These are phyloP conservation scores for Gadus macrocephalus DNA, from an alignment of 2,113 vertebrate genomes.

Conservation along the genomic window DNA sequence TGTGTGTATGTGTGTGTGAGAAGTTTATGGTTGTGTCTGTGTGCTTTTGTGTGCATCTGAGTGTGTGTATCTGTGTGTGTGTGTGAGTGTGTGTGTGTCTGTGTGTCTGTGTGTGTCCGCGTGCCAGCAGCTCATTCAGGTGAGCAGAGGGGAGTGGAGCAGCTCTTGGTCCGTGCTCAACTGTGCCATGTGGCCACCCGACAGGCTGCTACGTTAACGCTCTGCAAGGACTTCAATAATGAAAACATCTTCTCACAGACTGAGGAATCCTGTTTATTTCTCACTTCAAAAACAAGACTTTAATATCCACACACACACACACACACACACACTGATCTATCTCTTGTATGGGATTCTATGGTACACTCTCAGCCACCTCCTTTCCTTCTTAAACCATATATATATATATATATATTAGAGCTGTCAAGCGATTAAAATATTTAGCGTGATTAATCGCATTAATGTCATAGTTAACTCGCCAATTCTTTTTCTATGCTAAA, in stretches of 20 bases:
- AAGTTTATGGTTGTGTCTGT: no score
- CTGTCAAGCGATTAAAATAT: no score
- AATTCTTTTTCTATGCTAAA: no score
- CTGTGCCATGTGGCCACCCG: constrained; percentile 24
- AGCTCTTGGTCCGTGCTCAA: constrained; percentile 34
- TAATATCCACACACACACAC: neutral
- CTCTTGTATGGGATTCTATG: neutral
- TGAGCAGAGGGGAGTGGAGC: constrained; percentile 33
- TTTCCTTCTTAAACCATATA: neutral
- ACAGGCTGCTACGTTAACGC: neutral
- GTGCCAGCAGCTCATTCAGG: constrained; percentile 16
- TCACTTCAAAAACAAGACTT: neutral
- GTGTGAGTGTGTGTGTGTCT: no score
- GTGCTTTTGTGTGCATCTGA: no score
- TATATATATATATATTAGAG: no score
- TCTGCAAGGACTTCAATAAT: neutral
- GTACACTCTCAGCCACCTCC: neutral
- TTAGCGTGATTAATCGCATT: no score
- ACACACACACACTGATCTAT: neutral
- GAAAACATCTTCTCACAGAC: neutral
- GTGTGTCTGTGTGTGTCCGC: neutral
- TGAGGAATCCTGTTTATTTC: neutral
- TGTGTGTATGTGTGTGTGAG: no score
- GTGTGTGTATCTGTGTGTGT: no score
- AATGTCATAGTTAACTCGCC: no score